A percentile compares a stretch with the other conserved stretches of the same genome.
Evolutionary conservation across 2,888 invertebrate species (phyloP).

Genomic region (Clunio marinus): DNA sequence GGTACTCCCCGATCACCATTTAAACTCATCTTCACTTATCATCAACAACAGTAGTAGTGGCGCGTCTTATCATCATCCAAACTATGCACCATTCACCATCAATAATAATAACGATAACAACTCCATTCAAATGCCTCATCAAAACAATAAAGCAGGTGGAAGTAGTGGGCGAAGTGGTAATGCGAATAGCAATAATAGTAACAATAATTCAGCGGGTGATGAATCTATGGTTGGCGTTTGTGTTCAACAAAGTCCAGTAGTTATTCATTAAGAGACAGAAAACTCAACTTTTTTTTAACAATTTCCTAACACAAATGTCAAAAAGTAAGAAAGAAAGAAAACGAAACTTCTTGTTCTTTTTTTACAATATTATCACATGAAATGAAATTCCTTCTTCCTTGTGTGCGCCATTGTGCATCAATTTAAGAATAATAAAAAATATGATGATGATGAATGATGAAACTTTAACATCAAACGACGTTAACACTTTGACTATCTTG

Average conservation of each 20-base stretch:
- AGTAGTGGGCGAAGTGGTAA: conserved; percentile 39
- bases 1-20: conserved; percentile 22
- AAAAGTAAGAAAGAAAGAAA: background rate
- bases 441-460: no score
- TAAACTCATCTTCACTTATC: conserved; percentile 21
- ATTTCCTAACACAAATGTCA: background rate
- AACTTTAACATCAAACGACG: no score
- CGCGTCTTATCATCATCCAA: conserved; percentile 50
- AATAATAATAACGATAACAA: conserved; percentile 14
- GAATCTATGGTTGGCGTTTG: conserved; percentile 85
- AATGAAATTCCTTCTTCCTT: no score
- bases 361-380: no score
- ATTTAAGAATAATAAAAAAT: no score
- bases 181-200: conserved; percentile 46
- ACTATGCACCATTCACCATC: conserved; percentile 43
- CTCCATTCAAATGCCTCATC: conserved; percentile 41
- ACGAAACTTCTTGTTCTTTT: no score
- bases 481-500: no score
- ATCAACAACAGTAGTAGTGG: conserved; percentile 18
- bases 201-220: conserved; percentile 52
- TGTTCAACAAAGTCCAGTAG: conserved; percentile 89
- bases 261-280: conserved; percentile 62
- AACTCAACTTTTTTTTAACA: background rate
- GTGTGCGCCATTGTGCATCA: no score
- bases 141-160: conserved; percentile 45